Evolutionary conservation across 2,888 invertebrate species (phyloP).

Genomic region (Patella depressa): DNA sequence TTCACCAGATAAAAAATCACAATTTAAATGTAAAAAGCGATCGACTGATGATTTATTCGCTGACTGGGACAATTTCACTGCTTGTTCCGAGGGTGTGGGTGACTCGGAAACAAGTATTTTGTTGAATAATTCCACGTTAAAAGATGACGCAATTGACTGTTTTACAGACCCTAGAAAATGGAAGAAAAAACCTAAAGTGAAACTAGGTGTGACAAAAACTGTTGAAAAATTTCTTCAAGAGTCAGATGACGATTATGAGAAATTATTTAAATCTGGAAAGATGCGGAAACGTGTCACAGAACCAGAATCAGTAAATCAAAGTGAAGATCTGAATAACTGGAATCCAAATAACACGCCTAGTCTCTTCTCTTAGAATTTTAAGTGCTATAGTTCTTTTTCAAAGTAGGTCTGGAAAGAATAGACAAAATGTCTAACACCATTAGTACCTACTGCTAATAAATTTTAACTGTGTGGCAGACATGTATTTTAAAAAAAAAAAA

Average conservation of each 20-base stretch:
- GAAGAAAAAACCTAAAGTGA: conserved; percentile 31
- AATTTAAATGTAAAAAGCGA: background rate
- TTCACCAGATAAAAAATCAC: background rate
- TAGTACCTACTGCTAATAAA: too few species aligned
- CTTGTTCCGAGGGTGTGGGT: background rate
- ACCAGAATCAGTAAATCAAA: background rate
- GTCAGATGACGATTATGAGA: conserved; percentile 46
- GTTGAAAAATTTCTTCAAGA: conserved; percentile 49
- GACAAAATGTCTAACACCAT: too few species aligned
- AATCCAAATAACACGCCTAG: too few species aligned
- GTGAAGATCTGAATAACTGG: too few species aligned
- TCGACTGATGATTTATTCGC: conserved; percentile 4
- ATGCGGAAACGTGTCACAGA: conserved; percentile 36
- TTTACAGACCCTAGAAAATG: conserved; percentile 43
- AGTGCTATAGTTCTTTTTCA: too few species aligned
- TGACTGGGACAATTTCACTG: background rate
- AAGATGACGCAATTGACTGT: conserved; percentile 41
- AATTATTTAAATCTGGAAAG: conserved; percentile 49
- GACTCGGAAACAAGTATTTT: conserved; percentile 20
- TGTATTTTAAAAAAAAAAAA: too few species aligned
- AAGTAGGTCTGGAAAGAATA: too few species aligned
- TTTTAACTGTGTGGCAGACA: too few species aligned
- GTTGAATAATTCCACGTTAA: conserved; percentile 46
- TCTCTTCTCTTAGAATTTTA: too few species aligned
- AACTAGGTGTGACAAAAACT: conserved; percentile 27